phyloP scores from a whole-genome alignment of 2,888 invertebrate genomes.

The Orthosia gracilis region DNA sequence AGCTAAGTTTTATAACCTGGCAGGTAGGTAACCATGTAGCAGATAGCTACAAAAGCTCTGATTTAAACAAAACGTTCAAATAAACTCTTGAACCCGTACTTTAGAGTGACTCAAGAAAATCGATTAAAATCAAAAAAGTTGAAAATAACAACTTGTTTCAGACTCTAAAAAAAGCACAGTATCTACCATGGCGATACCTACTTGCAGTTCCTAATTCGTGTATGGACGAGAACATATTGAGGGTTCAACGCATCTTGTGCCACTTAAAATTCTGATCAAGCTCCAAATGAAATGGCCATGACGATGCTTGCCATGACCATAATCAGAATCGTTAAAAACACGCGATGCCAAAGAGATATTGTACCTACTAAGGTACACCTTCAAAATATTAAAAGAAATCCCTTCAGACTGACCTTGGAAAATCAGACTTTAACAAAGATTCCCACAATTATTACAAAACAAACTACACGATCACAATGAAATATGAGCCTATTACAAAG shows the following conservation, averaged over 20 bases:
- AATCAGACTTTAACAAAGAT: constrained; percentile 5
- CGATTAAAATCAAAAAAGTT: not conserved
- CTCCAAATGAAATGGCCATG: constrained; percentile 46
- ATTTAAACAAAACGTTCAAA: not conserved
- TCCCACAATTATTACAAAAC: constrained; percentile 40
- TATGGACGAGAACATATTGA: constrained; percentile 7
- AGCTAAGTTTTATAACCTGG: not conserved
- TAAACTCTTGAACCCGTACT: not conserved
- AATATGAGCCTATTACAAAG: constrained; percentile 34
- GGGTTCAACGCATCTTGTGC: constrained; percentile 22
- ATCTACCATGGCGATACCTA: not conserved
- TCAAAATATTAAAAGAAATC: constrained; percentile 32
- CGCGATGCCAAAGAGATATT: constrained; percentile 30
- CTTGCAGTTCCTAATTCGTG: constrained; percentile 26
- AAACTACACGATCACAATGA: constrained; percentile 30
- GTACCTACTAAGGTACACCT: constrained; percentile 7
- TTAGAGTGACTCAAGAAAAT: not conserved
- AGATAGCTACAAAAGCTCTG: not conserved
- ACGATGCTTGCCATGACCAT: constrained; percentile 43
- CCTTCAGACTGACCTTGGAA: constrained; percentile 12
- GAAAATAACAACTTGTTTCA: not conserved
- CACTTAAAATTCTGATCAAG: constrained; percentile 45
- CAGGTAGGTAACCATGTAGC: not conserved
- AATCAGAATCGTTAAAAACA: constrained; percentile 44
- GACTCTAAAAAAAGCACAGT: not conserved